phyloP scores from a whole-genome alignment of 92 coral and sea anemone genomes.

The Pocillopora grandis region DNA sequence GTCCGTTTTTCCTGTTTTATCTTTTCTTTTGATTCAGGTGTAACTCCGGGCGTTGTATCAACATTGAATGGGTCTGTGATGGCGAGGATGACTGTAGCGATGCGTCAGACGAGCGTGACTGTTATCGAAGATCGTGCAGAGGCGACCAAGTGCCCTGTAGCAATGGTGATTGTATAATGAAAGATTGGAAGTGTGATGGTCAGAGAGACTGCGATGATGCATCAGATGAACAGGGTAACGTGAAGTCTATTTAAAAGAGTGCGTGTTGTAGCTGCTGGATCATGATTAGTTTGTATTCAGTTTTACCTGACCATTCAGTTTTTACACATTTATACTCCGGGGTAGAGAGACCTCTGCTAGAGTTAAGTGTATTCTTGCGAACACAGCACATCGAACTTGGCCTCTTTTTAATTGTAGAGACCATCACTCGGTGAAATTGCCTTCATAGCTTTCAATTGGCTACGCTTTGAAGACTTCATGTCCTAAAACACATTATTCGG shows the following conservation, averaged over 20 bases:
- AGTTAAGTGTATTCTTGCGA: no score
- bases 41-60: slow-evolving; percentile 69
- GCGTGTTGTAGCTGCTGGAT: slow-evolving; percentile 22
- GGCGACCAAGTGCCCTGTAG: slow-evolving; percentile 55
- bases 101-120: slow-evolving; percentile 52
- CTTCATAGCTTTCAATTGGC: no score
- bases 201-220: slow-evolving; percentile 79
- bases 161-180: slow-evolving; percentile 66
- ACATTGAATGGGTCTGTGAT: slow-evolving; percentile 55
- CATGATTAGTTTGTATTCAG: not conserved
- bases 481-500: no score
- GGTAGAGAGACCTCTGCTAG: no score
- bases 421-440: no score
- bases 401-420: no score
- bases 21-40: slow-evolving; percentile 37
- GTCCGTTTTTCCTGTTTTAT: not conserved
- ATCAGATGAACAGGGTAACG: slow-evolving; percentile 84
- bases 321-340: no score
- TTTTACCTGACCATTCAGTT: no score
- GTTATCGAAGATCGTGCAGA: slow-evolving; percentile 44
- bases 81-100: slow-evolving; percentile 58
- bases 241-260: not conserved
- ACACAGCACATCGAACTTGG: no score
- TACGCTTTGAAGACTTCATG: no score
- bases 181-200: slow-evolving; percentile 89